Base-by-base conservation (phyloP, 2,797 vertebrate species). In the Bryconaethiops microstoma region DNA sequence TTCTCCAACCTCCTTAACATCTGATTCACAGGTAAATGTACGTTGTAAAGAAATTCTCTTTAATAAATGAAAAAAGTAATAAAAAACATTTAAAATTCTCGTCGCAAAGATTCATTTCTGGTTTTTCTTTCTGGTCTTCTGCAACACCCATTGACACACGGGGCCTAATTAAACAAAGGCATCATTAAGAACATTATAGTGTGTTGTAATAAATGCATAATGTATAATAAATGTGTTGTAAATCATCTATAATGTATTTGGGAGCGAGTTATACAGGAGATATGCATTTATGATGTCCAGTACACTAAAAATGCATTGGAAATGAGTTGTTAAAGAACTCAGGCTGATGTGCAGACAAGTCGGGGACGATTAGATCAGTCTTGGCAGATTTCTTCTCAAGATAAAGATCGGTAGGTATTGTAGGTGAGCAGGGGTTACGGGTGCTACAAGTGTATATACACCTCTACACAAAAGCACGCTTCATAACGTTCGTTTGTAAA, bases 21-120 rank as follows among this genome's bases (percentile, higher is more conserved):
- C 93, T 90, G 94, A 97, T 95, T 97, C 96, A 97, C 93, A 91
- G 94, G 90, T 96, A 96, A 96, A 95, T 98, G 95, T 98, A 94
- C 90, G 94, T 96, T 97, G 95, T 96, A 95, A 95, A 97, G 95
- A 95, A 94, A 93, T 91, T 89, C 90, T 94, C 93, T 94, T 95
- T 95, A 95, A 95, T 95, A 94, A 95, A 95, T 95, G 93, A 86
- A 91, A 88, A 86, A 88, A 86, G 87, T 87, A 88, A 92, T 92
- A 83, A 86, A 89, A 81, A 82, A 8, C 86, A 90, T 93, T 92
- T 92, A 90, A 92, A 93, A 91, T 91, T 93, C 91, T 91, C 92
- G 92, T 93, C 91, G 93, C 90, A 90, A 89, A 90, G 86, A 64
- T 78, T 88, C 79, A 25, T 42, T 52, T 57, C 14, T 74, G 70